Conservation (phyloP, 2,113 vertebrate genomes). For the Emydocephalus ijimae region DNA sequence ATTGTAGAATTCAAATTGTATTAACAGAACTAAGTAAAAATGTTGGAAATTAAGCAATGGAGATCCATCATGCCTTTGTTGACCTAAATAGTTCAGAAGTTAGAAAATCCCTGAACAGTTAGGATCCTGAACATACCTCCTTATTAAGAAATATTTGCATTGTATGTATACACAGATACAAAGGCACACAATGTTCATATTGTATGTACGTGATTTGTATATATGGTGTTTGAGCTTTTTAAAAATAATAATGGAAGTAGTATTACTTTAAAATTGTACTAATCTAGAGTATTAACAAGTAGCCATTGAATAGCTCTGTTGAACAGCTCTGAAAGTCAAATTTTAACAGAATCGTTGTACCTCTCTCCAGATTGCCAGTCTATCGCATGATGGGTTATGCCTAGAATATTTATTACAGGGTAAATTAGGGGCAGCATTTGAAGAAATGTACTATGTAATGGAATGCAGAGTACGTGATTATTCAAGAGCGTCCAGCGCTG, state of each 20-base stretch:
- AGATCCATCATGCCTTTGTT: background rate
- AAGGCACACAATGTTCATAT: background rate
- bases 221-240: background rate
- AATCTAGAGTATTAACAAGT: background rate
- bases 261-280: background rate
- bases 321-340: background rate
- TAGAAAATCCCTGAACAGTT: background rate
- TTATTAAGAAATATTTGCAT: background rate
- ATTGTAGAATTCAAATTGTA: background rate
- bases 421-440: background rate
- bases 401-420: background rate
- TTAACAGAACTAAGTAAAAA: background rate
- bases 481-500: background rate
- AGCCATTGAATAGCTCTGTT: background rate
- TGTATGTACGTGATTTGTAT: background rate
- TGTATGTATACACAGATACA: background rate
- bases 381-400: background rate
- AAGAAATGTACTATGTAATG: background rate
- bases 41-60: background rate
- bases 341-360: background rate
- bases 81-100: background rate
- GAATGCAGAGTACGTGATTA: background rate
- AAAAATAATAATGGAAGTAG: background rate
- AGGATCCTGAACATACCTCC: background rate
- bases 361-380: background rate